These are phyloP conservation scores for Poecilus cupreus DNA, from an alignment of 2,888 invertebrate genomes.

Conservation along the genomic window DNA sequence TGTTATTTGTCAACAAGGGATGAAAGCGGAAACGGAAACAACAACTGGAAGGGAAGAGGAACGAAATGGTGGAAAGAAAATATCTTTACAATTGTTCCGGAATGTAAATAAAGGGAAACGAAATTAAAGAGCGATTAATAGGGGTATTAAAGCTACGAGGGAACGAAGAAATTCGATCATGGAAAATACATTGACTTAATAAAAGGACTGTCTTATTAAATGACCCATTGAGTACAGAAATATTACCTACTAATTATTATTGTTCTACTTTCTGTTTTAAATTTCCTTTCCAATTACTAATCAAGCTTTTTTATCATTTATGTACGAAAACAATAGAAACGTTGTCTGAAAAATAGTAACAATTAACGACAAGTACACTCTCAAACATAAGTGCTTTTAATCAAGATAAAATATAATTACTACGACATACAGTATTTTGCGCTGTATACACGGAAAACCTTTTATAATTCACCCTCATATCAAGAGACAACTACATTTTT, in stretches of 20 bases:
- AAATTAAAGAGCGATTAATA: constrained; percentile 26
- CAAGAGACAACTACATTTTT: too few relatives aligned
- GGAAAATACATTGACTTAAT: not conserved
- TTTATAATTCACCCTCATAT: too few relatives aligned
- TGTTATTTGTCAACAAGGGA: constrained; percentile 24
- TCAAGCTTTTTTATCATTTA: too few relatives aligned
- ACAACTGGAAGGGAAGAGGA: not conserved
- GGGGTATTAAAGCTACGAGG: not conserved
- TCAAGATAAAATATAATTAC: too few relatives aligned
- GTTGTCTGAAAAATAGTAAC: too few relatives aligned
- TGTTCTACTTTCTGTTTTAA: not conserved
- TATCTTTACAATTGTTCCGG: constrained; percentile 37
- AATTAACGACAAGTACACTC: too few relatives aligned
- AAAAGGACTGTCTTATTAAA: not conserved
- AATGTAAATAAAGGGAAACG: constrained; percentile 12
- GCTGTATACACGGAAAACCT: too few relatives aligned
- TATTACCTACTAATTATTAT: not conserved
- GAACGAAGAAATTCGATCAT: not conserved
- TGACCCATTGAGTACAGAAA: not conserved
- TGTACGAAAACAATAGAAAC: too few relatives aligned
- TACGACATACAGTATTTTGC: too few relatives aligned
- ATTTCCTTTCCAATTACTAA: not conserved
- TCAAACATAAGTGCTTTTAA: too few relatives aligned
- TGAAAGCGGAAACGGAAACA: constrained; percentile 17
- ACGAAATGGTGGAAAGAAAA: constrained; percentile 2